Conservation (phyloP, 2,888 invertebrate genomes). For the Lepidochrysops patricia region DNA sequence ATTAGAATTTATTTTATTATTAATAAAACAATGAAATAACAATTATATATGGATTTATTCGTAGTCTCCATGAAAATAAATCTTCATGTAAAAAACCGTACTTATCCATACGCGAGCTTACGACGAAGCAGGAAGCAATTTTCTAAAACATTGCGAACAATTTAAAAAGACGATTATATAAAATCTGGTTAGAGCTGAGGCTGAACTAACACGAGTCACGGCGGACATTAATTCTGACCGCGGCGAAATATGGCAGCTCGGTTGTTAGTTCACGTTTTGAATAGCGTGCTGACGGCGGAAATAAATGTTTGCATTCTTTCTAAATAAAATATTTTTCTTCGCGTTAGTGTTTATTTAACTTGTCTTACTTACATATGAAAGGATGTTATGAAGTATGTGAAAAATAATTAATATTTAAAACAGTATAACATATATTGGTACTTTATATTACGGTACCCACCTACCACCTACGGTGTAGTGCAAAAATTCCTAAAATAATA, state of each 20-base stretch:
- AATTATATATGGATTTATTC: no score
- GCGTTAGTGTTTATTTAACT: neutral
- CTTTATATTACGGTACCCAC: no score
- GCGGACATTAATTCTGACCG: conserved; percentile 30
- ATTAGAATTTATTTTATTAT: no score
- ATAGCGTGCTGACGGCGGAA: conserved; percentile 1
- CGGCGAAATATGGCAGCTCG: conserved; percentile 25
- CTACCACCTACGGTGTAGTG: no score
- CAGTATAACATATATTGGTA: no score
- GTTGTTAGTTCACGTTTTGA: conserved; percentile 3
- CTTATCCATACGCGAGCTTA: neutral
- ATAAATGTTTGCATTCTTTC: conserved; percentile 4
- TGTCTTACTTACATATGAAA: no score
- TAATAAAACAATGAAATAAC: no score
- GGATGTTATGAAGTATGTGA: no score
- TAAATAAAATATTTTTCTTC: neutral
- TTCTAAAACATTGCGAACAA: neutral
- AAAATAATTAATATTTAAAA: no score
- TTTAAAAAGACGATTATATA: conserved; percentile 6
- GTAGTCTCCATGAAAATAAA: neutral
- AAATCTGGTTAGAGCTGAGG: conserved; percentile 29
- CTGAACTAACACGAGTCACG: conserved; percentile 30
- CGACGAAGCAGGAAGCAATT: neutral
- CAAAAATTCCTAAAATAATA: no score
- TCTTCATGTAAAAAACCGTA: neutral